phyloP scores from a whole-genome alignment of 2,888 invertebrate species.

The Drosophila bunnanda region DNA sequence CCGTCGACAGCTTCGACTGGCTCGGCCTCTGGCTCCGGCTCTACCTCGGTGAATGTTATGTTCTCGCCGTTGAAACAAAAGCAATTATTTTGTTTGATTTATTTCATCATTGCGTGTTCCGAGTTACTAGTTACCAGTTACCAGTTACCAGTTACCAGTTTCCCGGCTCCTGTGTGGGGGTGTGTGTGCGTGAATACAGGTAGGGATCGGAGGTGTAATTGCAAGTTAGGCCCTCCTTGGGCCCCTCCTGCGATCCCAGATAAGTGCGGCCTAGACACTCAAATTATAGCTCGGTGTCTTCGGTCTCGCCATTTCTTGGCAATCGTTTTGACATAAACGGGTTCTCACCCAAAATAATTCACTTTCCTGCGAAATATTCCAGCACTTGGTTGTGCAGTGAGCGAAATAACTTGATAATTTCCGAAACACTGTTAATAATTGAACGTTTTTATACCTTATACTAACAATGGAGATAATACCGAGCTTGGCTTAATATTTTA shows the following conservation, averaged over 20 bases:
- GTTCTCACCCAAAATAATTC: constrained; percentile 38
- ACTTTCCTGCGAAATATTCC: constrained; percentile 16
- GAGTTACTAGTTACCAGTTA: constrained; percentile 18
- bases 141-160: constrained; percentile 16
- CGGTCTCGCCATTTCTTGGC: constrained; percentile 45
- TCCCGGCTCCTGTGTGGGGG: constrained; percentile 29
- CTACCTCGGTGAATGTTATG: constrained; percentile 45
- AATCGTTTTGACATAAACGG: constrained; percentile 42
- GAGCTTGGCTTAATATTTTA: too few relatives aligned
- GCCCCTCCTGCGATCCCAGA: constrained; percentile 56
- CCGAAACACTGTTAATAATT: too few relatives aligned
- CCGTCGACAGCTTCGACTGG: constrained; percentile 25
- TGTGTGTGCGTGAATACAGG: constrained; percentile 35
- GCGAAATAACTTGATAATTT: background rate
- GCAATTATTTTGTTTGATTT: constrained; percentile 78
- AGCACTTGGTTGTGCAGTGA: constrained; percentile 4
- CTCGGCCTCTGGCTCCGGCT: background rate
- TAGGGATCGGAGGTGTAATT: constrained; percentile 61
- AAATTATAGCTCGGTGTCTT: constrained; percentile 71
- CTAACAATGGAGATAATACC: background rate
- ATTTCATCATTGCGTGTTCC: constrained; percentile 75
- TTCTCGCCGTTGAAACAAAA: constrained; percentile 72
- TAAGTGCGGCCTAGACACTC: constrained; percentile 68
- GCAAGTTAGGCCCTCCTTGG: constrained; percentile 53
- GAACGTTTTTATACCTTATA: too few relatives aligned